These are phyloP conservation scores for Diarsia rubi DNA, from an alignment of 2,888 invertebrate genomes.

Conservation along the genomic window DNA sequence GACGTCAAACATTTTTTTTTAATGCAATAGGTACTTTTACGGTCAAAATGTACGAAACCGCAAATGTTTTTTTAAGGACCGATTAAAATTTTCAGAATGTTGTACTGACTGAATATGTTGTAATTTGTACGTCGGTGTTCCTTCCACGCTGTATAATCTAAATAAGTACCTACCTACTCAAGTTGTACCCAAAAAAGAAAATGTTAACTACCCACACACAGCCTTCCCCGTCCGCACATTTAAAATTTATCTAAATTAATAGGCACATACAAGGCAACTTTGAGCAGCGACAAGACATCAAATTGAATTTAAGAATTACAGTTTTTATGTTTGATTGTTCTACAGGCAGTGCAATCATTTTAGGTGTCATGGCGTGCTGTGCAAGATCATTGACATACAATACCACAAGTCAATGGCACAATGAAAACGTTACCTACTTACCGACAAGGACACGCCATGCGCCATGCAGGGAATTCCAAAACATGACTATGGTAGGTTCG, in stretches of 20 bases:
- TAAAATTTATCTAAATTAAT: background rate
- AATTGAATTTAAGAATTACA: conserved; percentile 9
- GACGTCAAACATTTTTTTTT: no score
- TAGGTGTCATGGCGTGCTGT: conserved; percentile 26
- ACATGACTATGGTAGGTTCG: conserved; percentile 35
- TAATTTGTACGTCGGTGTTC: background rate
- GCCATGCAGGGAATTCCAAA: conserved; percentile 62
- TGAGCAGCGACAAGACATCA: background rate
- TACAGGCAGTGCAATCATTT: conserved; percentile 19
- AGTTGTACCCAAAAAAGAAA: no score
- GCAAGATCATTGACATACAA: conserved; percentile 70
- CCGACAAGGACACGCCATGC: conserved; percentile 66
- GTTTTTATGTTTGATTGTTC: conserved; percentile 27
- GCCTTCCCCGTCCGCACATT: no score
- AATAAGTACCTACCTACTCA: no score
- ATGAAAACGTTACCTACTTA: conserved; percentile 70
- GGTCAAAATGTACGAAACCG: background rate
- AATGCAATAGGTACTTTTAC: background rate
- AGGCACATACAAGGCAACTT: background rate
- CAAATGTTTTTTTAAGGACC: background rate
- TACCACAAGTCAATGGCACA: conserved; percentile 68
- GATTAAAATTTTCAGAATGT: no score
- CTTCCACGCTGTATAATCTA: no score
- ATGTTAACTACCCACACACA: no score
- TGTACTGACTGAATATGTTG: no score